phyloP scores from a whole-genome alignment of 2,797 vertebrate genomes.

The Mico argentatus region DNA sequence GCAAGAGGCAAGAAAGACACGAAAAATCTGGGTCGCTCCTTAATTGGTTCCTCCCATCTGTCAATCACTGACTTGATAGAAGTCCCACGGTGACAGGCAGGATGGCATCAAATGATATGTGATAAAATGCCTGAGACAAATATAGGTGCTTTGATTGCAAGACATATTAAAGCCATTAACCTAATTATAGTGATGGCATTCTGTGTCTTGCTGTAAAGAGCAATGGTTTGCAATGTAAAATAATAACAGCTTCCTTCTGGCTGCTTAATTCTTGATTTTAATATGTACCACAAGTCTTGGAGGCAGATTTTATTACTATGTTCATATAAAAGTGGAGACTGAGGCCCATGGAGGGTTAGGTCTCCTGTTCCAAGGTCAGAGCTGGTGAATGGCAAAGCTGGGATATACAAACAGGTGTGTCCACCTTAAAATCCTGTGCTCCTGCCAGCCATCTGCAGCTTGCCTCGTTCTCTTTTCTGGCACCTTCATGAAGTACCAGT shows the following conservation, averaged over 20 bases:
- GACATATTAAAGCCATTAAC: slow-evolving; percentile 12
- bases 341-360: not conserved
- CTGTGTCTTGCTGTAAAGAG: not conserved
- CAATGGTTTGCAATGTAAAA: fast-evolving
- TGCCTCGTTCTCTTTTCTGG: not conserved
- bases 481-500: fast-evolving
- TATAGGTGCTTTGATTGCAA: not conserved
- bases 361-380: not conserved
- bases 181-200: not conserved
- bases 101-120: not conserved
- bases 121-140: not conserved
- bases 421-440: not conserved
- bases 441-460: fast-evolving
- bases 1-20: not conserved
- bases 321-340: not conserved
- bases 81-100: not conserved
- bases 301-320: not conserved
- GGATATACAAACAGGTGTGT: not conserved
- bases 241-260: not conserved
- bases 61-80: slow-evolving; percentile 12
- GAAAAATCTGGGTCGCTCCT: not conserved
- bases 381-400: not conserved
- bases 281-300: too few relatives aligned
- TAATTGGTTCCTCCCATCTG: not conserved
- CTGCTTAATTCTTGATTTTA: not conserved